These are phyloP conservation scores for Panagrolaimus sp. DNA, from an alignment of 1,140 invertebrate genomes.

Conservation along the genomic window DNA sequence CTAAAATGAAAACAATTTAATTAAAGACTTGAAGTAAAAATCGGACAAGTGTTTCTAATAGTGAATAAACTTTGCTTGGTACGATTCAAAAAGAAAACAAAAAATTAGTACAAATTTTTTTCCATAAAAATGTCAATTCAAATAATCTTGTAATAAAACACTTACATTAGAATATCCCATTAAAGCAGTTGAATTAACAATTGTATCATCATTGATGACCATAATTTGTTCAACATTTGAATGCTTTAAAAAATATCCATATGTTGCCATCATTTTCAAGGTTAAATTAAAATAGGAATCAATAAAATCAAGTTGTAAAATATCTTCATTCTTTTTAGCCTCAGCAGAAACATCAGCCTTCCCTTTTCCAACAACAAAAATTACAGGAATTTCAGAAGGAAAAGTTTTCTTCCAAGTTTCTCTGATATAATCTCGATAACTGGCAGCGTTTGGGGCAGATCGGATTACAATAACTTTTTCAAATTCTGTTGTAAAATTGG, in stretches of 20 bases:
- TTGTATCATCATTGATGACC: constrained; percentile 58
- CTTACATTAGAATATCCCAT: constrained; percentile 5
- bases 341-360: constrained; percentile 34
- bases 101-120: too few relatives aligned
- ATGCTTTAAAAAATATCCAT: constrained; percentile 41
- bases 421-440: constrained; percentile 50
- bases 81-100: too few relatives aligned
- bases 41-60: too few relatives aligned
- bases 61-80: too few relatives aligned
- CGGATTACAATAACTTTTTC: constrained; percentile 44
- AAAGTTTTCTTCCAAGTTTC: constrained; percentile 46
- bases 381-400: constrained; percentile 36
- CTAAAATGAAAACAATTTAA: too few relatives aligned
- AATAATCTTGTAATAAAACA: too few relatives aligned
- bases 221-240: constrained; percentile 47
- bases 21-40: too few relatives aligned
- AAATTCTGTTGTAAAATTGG: constrained; percentile 23
- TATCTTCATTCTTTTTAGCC: constrained; percentile 34
- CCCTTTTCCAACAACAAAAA: constrained; percentile 41
- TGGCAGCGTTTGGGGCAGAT: constrained; percentile 37
- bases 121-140: too few relatives aligned
- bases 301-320: constrained; percentile 53
- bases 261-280: constrained; percentile 55
- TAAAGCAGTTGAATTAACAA: constrained; percentile 55
- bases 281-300: constrained; percentile 56